These are phyloP conservation scores for Meliscaeva auricollis DNA, from an alignment of 2,888 invertebrate genomes.

Conservation along the genomic window DNA sequence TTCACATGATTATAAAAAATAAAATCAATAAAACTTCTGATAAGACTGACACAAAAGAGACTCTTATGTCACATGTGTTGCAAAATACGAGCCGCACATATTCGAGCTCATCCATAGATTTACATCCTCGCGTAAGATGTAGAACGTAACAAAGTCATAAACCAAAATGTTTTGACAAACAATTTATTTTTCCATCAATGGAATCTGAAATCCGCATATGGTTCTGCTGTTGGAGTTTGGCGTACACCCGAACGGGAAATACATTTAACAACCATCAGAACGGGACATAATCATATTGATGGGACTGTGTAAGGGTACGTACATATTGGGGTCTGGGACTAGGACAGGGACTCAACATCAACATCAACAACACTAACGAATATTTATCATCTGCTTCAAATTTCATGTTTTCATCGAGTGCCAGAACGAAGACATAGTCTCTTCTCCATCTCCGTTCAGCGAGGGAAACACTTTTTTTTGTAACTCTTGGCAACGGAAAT, in stretches of 20 bases:
- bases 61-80: conserved; percentile 29
- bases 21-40: conserved; percentile 61
- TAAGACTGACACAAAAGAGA: conserved; percentile 1
- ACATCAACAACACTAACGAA: conserved; percentile 35
- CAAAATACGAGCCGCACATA: not conserved
- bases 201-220: conserved; percentile 49
- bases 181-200: conserved; percentile 42
- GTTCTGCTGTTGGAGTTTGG: not conserved
- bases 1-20: conserved; percentile 38
- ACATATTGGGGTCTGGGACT: conserved; percentile 6
- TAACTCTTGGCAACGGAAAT: conserved; percentile 56
- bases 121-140: not conserved
- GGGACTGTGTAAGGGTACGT: not conserved
- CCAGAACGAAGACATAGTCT: conserved; percentile 15
- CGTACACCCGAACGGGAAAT: not conserved
- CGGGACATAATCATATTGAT: conserved; percentile 1
- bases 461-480: not conserved
- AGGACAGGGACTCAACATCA: conserved; percentile 9
- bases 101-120: not conserved
- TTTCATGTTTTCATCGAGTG: conserved; percentile 46
- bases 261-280: conserved; percentile 24
- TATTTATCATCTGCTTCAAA: conserved; percentile 57
- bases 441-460: not conserved
- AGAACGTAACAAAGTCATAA: conserved; percentile 22
- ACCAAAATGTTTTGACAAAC: conserved; percentile 55